Evolutionary conservation across 2,888 invertebrate species (phyloP), one percentile per base, ranked within the genome.

Genomic region (Lydus trimaculatus): DNA sequence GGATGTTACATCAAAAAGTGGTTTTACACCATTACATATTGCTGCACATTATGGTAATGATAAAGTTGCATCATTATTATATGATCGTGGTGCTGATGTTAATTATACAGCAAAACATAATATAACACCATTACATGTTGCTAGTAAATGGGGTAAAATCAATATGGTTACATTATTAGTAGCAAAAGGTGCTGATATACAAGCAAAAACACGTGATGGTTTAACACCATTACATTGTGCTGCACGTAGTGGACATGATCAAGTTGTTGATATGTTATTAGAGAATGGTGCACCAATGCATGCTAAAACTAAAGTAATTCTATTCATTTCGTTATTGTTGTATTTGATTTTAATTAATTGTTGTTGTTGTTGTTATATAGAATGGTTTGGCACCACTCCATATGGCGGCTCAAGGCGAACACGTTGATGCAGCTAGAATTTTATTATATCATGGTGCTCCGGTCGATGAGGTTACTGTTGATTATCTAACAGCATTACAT

Each of bases 401-500:
- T 86, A 99, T 99, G 99, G 96, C 99, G 6, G 97, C 98, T 1
- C 99, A 99, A 87, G 99, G 99, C 5, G 99, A 99, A 87, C 99
- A 99, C 84, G 97, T 98, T 6, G 98, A 99, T 81, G 97, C 98
- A 11, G 99, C 99, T 0, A 89, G 98, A 65, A 97, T 98, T 74
- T 89, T 99, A n/a, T 90, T 99, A 31, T 95, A 96, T 77, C 96
- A 99, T 81, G 91, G 97, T 72, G 98, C 99, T 0, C 97, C 97
- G 0, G 98, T 99, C 9, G 99, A 99, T 87, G 99, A 99, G 87
- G 97, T 99, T 75, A 99, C 99, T 0, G 98, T 99, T 6, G 99
- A 99, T 87, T 99, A 99, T 86, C 88, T 99, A 80, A 99, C 99
- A 0, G 98, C 99, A 0, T 88, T 99, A 63, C 99, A 99, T 83